Base-by-base conservation (phyloP, 2,113 vertebrate species). In the Oncorhynchus keta region DNA sequence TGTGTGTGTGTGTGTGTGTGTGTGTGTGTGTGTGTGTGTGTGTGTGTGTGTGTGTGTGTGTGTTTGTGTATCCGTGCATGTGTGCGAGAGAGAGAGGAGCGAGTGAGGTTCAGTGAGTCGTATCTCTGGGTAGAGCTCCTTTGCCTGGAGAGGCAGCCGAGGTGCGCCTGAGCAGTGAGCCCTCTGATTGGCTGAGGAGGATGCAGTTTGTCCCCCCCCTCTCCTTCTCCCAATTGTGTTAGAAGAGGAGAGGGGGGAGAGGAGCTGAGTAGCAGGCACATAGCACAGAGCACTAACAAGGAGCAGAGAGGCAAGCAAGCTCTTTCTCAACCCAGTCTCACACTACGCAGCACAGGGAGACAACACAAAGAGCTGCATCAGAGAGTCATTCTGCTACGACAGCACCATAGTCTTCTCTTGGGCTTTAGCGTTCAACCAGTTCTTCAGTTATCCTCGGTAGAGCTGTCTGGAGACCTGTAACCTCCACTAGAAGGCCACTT, bases 61-160 rank as follows among this genome's bases (percentile, higher is more conserved):
- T 2, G 5, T 35, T 6, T 8, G 8, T 16, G 16, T 3, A 6
- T 30, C 12, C 6, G 39, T 45, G 9, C 9, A 2, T 76, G 66
- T 68, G 68, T 73, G 0, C 1, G 22, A 79, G 66, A 73, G 13
- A 30, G 26, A 51, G 7, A 68, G 16, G 30, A n/a, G 20, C 16
- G 0, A 48, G 72, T 30, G 5, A 67, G 28, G 55, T 76, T 79
- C 77, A 48, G 67, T 83, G 65, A 78, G 61, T 65, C 39, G 81
- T 90, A 93, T 94, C 91, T 91, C 91, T 90, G 90, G 91, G 93
- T 91, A 95, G 89, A 95, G 91, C 90, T 92, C 32, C 84, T 88
- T 88, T 80, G 87, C 81, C 89, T 85, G 83, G 86, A 93, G 90
- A 88, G 83, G 83, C 80, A 86, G 87, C 82, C 77, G 88, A 90